Conservation (phyloP, 2,113 vertebrate genomes). For the Psophia crepitans region DNA sequence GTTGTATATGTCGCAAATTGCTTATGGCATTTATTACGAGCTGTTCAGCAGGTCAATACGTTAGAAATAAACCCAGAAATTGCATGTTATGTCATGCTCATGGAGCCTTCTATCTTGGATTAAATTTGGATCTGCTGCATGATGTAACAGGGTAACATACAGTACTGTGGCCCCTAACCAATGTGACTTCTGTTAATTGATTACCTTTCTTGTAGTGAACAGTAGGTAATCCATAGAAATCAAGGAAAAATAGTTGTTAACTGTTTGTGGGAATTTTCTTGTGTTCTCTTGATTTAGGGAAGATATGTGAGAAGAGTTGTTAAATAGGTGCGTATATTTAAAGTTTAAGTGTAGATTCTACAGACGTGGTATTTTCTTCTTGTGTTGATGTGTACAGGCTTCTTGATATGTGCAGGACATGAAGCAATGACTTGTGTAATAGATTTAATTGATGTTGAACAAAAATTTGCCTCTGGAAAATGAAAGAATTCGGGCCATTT, state of each 20-base stretch:
- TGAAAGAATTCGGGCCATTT: not conserved
- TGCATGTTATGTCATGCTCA: not conserved
- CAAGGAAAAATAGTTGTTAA: not conserved
- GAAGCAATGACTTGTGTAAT: not conserved
- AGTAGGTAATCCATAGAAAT: not conserved
- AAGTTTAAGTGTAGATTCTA: not conserved
- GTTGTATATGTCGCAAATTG: not conserved
- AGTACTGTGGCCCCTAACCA: not conserved
- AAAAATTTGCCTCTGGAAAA: not conserved
- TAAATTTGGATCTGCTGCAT: not conserved
- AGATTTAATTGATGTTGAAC: not conserved
- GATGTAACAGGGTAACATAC: rapidly evolving
- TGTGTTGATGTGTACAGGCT: not conserved
- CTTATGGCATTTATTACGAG: not conserved
- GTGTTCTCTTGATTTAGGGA: not conserved
- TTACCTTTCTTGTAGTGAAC: not conserved
- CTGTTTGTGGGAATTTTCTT: not conserved
- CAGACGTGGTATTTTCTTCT: not conserved
- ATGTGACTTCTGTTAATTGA: not conserved
- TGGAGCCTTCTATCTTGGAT: not conserved
- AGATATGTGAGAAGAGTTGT: not conserved
- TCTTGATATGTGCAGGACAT: not conserved
- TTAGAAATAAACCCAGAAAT: not conserved
- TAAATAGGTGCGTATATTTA: not conserved
- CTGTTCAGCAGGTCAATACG: not conserved